A percentile compares a stretch with the other conserved stretches of the same genome.
phyloP scores from a whole-genome alignment of 2,113 vertebrate species.

The Rhadina sibilatrix region DNA sequence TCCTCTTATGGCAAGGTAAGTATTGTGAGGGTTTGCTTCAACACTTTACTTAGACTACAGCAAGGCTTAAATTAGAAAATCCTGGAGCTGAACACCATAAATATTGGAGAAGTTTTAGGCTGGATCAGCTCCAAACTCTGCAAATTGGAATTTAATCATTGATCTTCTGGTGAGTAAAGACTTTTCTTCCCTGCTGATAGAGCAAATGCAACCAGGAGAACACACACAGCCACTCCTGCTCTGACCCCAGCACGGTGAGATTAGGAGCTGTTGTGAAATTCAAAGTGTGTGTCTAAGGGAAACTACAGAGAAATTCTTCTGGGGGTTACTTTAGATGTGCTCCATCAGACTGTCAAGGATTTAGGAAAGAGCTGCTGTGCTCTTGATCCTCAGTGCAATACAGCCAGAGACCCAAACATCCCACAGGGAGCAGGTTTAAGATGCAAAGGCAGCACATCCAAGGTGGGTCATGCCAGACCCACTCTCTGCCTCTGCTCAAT shows the following conservation, averaged over 20 bases:
- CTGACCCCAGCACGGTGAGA: rapidly evolving
- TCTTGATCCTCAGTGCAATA: not conserved
- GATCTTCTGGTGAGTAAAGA: constrained; percentile 8
- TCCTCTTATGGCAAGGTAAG: not conserved
- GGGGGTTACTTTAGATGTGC: not conserved
- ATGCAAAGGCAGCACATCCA: not conserved
- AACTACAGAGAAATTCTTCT: not conserved
- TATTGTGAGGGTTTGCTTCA: not conserved
- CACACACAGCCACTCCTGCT: not conserved
- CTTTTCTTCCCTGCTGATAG: not conserved
- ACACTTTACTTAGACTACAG: not conserved
- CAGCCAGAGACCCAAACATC: rapidly evolving
- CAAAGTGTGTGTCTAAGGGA: not conserved
- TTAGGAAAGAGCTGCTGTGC: not conserved
- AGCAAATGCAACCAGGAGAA: not conserved
- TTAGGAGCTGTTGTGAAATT: not conserved
- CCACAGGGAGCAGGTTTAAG: not conserved
- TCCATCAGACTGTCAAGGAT: not conserved
- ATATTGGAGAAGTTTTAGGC: not conserved
- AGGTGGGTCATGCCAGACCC: not conserved
- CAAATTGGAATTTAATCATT: constrained; percentile 17
- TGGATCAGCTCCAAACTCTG: constrained; percentile 2
- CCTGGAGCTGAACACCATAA: not conserved
- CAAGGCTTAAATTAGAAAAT: constrained; percentile 23
- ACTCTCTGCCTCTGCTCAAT: rapidly evolving